Percentiles rank a stretch among this genome's conserved stretches.
Conservation (phyloP, 2,113 vertebrate genomes). For the Camarhynchus parvulus region DNA sequence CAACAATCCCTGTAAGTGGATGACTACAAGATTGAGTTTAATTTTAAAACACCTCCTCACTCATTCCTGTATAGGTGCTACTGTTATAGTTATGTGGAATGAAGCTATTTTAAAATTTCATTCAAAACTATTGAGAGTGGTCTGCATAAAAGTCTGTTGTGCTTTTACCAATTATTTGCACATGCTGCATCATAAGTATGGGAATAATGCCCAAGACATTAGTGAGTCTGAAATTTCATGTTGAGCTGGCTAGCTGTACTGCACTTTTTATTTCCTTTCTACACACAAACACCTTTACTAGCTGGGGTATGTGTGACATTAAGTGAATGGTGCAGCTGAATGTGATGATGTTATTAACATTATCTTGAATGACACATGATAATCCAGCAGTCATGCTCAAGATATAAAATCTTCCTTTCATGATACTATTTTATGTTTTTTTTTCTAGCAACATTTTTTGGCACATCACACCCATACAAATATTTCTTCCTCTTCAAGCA, state of each 20-base stretch:
- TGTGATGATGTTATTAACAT: background rate
- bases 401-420: background rate
- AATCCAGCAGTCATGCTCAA: background rate
- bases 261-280: background rate
- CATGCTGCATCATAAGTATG: background rate
- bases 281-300: background rate
- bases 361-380: background rate
- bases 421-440: background rate
- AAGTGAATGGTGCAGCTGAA: background rate
- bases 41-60: slow-evolving; percentile 9
- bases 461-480: background rate
- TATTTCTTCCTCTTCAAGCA: background rate
- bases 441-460: background rate
- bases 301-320: background rate
- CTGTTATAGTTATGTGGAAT: background rate
- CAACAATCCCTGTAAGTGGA: background rate
- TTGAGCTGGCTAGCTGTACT: background rate
- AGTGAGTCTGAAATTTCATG: background rate
- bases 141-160: background rate
- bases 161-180: background rate
- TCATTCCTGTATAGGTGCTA: background rate
- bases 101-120: background rate
- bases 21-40: background rate
- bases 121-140: background rate
- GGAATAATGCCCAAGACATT: background rate